Conservation (phyloP, 1,140 invertebrate species). For the Colletes gigas region DNA sequence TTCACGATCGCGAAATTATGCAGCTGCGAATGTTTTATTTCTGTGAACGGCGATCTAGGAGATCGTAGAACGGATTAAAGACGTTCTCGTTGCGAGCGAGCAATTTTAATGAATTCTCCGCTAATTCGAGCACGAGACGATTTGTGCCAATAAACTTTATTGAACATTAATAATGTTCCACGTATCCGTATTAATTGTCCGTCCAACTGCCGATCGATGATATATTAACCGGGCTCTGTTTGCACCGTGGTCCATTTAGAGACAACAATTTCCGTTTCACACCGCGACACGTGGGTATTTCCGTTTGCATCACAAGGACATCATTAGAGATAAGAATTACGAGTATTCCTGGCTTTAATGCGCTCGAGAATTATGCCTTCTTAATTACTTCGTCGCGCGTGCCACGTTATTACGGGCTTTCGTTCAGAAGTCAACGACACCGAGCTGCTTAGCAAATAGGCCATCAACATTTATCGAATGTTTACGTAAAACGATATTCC, state of each 20-base stretch:
- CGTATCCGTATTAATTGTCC: not conserved
- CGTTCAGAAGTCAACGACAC: slow-evolving; percentile 36
- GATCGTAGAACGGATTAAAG: not conserved
- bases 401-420: slow-evolving; percentile 8
- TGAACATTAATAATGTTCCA: not conserved
- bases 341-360: slow-evolving; percentile 48
- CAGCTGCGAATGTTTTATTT: not conserved
- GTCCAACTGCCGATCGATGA: not conserved
- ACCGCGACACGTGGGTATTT: slow-evolving; percentile 49
- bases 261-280: slow-evolving; percentile 14
- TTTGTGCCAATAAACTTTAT: not conserved
- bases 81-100: not conserved
- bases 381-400: slow-evolving; percentile 44
- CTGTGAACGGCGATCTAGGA: not conserved
- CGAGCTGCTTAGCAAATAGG: slow-evolving; percentile 15
- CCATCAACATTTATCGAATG: slow-evolving; percentile 27
- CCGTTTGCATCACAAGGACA: slow-evolving; percentile 41
- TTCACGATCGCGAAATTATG: not conserved
- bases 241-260: not conserved
- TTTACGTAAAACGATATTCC: not conserved
- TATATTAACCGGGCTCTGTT: not conserved
- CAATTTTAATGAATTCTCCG: slow-evolving; percentile 8
- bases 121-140: slow-evolving; percentile 6
- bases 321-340: slow-evolving; percentile 54
- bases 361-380: slow-evolving; percentile 35